Conservation (phyloP, 2,797 vertebrate species). For the Remorina albescens region DNA sequence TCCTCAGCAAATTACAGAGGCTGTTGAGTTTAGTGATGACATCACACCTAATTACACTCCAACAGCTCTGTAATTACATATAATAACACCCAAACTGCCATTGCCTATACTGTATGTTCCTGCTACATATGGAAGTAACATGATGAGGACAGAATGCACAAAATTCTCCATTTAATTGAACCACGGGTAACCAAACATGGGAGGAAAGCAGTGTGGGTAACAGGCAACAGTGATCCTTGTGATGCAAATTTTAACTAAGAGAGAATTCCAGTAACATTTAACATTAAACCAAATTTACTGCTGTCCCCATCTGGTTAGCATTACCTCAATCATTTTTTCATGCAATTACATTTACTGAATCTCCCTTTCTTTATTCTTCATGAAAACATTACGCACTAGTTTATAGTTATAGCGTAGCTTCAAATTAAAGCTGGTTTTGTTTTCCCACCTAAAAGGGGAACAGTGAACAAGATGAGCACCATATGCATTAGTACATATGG, state of each 20-base stretch:
- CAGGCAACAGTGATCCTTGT: constrained; percentile 44
- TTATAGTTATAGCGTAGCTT: background rate
- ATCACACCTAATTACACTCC: constrained; percentile 64
- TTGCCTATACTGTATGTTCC: background rate
- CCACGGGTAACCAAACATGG: constrained; percentile 7
- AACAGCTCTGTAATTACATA: constrained; percentile 60
- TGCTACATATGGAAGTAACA: background rate
- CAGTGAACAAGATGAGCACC: background rate
- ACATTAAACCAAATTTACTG: constrained; percentile 35
- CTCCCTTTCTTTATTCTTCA: constrained; percentile 14
- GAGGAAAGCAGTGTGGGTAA: background rate
- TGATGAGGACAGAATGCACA: constrained; percentile 12
- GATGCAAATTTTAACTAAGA: constrained; percentile 38
- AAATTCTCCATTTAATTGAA: background rate
- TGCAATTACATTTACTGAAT: constrained; percentile 46
- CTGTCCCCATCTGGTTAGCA: constrained; percentile 57
- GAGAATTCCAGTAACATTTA: constrained; percentile 33
- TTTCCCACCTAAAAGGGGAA: constrained; percentile 9
- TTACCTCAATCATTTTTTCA: constrained; percentile 53
- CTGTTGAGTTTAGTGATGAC: constrained; percentile 48
- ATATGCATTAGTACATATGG: background rate
- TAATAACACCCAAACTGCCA: constrained; percentile 56
- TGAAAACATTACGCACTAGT: constrained; percentile 13
- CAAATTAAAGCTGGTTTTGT: constrained; percentile 16
- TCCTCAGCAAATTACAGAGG: constrained; percentile 58